phyloP scores from a whole-genome alignment of 2,113 vertebrate species.

The Oncorhynchus kisutch region DNA sequence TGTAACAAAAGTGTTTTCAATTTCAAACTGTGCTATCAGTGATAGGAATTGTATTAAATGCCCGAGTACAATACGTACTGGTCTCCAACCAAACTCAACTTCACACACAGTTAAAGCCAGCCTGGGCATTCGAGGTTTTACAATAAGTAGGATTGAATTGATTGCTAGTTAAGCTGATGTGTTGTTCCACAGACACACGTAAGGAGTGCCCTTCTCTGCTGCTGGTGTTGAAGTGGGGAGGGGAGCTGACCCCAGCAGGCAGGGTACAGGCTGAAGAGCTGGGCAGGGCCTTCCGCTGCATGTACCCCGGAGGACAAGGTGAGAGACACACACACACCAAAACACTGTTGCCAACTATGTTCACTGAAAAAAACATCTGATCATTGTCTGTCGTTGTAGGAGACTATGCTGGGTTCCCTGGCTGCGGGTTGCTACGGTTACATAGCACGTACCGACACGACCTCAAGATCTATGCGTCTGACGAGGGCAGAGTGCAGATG shows the following conservation, averaged over 20 bases:
- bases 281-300: constrained; percentile 94
- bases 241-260: constrained; percentile 92
- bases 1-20: too few species aligned
- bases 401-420: constrained; percentile 97
- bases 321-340: constrained; percentile 35
- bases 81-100: too few species aligned
- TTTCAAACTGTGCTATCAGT: too few species aligned
- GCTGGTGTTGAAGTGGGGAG: constrained; percentile 96
- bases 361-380: too few species aligned
- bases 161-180: neutral
- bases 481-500: constrained; percentile 98
- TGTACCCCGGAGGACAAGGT: constrained; percentile 99
- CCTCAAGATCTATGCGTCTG: constrained; percentile 97
- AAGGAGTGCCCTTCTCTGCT: constrained; percentile 84
- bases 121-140: too few species aligned
- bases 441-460: constrained; percentile 98
- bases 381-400: constrained; percentile 68
- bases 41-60: too few species aligned
- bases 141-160: neutral
- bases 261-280: constrained; percentile 95
- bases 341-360: too few species aligned
- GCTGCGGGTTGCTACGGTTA: constrained; percentile 91
- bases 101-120: too few species aligned
- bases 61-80: too few species aligned
- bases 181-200: constrained; percentile 72